Percentiles rank a stretch among this genome's conserved stretches.
phyloP scores from a whole-genome alignment of 2,113 vertebrate genomes.

The Cricetomys ansorgei region DNA sequence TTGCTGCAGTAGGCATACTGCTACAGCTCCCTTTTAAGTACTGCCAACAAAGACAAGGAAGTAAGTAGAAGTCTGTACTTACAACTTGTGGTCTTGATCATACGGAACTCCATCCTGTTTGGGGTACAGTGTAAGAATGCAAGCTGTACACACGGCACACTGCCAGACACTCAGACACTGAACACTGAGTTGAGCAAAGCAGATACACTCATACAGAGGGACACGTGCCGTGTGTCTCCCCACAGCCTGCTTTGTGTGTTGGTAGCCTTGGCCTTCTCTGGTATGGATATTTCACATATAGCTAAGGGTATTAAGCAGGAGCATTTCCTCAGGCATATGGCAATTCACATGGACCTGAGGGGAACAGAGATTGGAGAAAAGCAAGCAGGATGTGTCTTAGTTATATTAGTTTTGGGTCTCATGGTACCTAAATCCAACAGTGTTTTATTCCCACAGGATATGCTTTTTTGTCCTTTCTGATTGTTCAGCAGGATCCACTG shows the following conservation, averaged over 20 bases:
- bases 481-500: neutral
- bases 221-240: too few relatives aligned
- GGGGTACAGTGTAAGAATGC: neutral
- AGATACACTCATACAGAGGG: too few relatives aligned
- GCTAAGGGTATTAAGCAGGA: neutral
- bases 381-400: neutral
- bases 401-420: neutral
- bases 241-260: too few relatives aligned
- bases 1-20: too few relatives aligned
- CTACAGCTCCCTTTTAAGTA: too few relatives aligned
- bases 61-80: neutral
- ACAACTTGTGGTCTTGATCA: neutral
- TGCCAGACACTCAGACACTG: neutral
- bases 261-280: too few relatives aligned
- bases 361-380: neutral
- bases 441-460: neutral
- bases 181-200: neutral
- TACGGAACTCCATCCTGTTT: neutral
- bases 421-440: neutral
- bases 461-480: neutral
- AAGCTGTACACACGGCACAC: neutral
- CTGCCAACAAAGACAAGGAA: neutral
- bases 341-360: neutral
- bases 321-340: too few relatives aligned
- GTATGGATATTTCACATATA: neutral